Evolutionary conservation across 30 jellyfish, hydroid and myxozoan species (phyloP).

Genomic region (Hydractinia echinata): DNA sequence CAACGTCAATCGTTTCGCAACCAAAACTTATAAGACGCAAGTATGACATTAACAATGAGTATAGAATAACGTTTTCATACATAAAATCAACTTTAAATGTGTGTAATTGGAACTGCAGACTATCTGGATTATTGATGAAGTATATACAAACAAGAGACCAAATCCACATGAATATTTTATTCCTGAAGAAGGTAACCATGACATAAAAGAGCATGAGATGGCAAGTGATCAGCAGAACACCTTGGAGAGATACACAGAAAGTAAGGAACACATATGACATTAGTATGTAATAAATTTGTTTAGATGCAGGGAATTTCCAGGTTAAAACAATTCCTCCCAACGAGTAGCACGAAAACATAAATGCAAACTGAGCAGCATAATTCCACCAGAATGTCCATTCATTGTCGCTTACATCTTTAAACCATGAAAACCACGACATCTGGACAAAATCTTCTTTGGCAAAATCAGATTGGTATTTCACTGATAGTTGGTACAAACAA

Average conservation of each 20-base stretch:
- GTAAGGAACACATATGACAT: not conserved
- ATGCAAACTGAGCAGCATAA: not conserved
- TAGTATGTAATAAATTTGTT: not conserved
- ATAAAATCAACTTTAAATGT: not conserved
- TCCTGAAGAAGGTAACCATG: not conserved
- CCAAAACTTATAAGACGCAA: slow-evolving; percentile 25
- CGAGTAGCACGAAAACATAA: not conserved
- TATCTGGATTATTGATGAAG: not conserved
- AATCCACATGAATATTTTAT: not conserved
- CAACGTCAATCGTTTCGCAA: not conserved
- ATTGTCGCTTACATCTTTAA: not conserved
- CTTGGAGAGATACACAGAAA: not conserved
- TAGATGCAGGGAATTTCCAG: not conserved
- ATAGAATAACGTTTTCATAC: not conserved
- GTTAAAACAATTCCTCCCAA: not conserved
- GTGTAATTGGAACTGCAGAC: not conserved
- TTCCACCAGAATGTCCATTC: slow-evolving; percentile 13
- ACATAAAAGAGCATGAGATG: not conserved
- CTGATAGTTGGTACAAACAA: not conserved
- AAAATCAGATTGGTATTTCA: not conserved
- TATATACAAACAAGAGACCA: not conserved
- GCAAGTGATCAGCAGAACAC: not conserved
- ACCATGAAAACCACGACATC: not conserved
- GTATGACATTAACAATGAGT: slow-evolving; percentile 2
- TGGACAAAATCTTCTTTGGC: not conserved